These are phyloP conservation scores for Pelusios castaneus DNA, from an alignment of 2,113 vertebrate species.

Conservation along the genomic window DNA sequence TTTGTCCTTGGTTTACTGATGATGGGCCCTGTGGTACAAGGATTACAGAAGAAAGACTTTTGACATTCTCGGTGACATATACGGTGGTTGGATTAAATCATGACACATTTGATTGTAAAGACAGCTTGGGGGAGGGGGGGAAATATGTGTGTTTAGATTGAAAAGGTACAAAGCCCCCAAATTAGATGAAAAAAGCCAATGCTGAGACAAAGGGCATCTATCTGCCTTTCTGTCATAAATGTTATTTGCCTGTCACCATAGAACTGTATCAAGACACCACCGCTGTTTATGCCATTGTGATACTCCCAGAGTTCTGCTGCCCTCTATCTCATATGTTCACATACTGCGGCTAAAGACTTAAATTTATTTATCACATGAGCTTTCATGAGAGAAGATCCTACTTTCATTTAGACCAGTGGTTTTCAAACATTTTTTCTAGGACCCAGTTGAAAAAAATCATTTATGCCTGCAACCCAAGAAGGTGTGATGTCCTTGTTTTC, in stretches of 20 bases:
- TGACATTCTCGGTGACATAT: rapidly evolving
- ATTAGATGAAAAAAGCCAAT: not conserved
- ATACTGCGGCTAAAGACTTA: too few relatives aligned
- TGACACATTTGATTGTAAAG: not conserved
- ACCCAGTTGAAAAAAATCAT: too few relatives aligned
- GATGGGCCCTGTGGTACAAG: not conserved
- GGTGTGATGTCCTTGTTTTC: too few relatives aligned
- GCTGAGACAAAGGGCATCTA: not conserved
- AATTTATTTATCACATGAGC: too few relatives aligned
- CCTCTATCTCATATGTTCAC: not conserved
- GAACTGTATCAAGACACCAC: not conserved
- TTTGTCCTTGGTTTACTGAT: not conserved
- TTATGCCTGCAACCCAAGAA: too few relatives aligned
- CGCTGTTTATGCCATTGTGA: not conserved
- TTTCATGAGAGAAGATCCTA: too few relatives aligned
- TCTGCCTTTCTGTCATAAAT: not conserved
- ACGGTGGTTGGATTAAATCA: rapidly evolving
- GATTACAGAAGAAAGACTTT: not conserved
- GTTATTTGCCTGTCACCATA: not conserved
- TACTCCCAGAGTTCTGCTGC: not conserved
- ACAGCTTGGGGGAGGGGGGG: rapidly evolving
- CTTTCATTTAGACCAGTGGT: too few relatives aligned
- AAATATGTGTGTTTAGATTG: not conserved
- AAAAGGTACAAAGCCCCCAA: not conserved
- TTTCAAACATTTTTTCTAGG: too few relatives aligned